phyloP scores from a whole-genome alignment of 2,888 invertebrate genomes.

The Falcaria lacertinaria region DNA sequence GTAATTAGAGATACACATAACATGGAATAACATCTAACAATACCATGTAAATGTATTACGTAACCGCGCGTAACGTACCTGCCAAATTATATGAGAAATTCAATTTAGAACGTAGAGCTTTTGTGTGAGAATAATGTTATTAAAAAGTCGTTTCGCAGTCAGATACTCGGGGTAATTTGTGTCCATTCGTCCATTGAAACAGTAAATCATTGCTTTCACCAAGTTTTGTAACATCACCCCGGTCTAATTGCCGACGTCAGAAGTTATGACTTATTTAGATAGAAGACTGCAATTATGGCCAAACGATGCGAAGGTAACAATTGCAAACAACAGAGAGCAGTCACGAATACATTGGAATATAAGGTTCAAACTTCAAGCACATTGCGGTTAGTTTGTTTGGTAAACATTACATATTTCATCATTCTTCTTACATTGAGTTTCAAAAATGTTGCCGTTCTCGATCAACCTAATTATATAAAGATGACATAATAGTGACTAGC shows the following conservation, averaged over 20 bases:
- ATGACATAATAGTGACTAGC: too few relatives aligned
- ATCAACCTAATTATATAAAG: too few relatives aligned
- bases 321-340: too few relatives aligned
- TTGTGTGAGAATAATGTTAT: slow-evolving; percentile 29
- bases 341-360: too few relatives aligned
- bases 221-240: slow-evolving; percentile 39
- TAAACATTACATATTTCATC: too few relatives aligned
- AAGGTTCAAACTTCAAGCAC: too few relatives aligned
- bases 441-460: too few relatives aligned
- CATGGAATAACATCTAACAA: not conserved
- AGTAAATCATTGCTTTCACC: slow-evolving; percentile 55
- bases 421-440: too few relatives aligned
- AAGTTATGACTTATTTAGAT: slow-evolving; percentile 26
- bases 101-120: slow-evolving; percentile 22
- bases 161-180: slow-evolving; percentile 27
- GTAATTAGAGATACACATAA: not conserved
- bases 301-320: too few relatives aligned
- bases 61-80: slow-evolving; percentile 8
- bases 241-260: slow-evolving; percentile 34
- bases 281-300: too few relatives aligned
- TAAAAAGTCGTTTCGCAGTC: slow-evolving; percentile 44
- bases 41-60: not conserved
- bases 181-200: slow-evolving; percentile 24
- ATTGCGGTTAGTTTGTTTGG: too few relatives aligned
- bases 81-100: slow-evolving; percentile 13